These are phyloP conservation scores for Apteryx owenii DNA, from an alignment of 2,113 vertebrate species.

Conservation along the genomic window DNA sequence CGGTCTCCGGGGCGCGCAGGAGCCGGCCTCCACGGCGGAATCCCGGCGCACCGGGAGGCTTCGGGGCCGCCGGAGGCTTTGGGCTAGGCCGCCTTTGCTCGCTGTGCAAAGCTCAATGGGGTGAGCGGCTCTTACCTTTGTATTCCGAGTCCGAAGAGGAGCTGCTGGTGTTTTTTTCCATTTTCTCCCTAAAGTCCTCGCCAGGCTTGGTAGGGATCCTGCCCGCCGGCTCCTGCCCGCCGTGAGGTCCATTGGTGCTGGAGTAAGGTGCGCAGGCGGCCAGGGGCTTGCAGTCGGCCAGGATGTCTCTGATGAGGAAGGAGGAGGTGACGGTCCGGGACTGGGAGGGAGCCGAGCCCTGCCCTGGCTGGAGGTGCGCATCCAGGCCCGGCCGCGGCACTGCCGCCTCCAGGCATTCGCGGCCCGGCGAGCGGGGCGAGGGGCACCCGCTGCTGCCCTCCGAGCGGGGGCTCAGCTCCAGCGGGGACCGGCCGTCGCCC, in stretches of 20 bases:
- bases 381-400: constrained; percentile 79
- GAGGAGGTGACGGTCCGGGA: constrained; percentile 96
- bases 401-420: constrained; percentile 89
- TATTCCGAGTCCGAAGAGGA: constrained; percentile 95
- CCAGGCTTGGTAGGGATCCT: constrained; percentile 86
- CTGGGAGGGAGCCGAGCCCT: constrained; percentile 90
- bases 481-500: constrained; percentile 89
- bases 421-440: constrained; percentile 89
- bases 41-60: neutral
- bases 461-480: constrained; percentile 93
- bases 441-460: constrained; percentile 93
- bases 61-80: neutral
- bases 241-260: constrained; percentile 89
- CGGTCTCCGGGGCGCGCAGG: no score
- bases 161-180: constrained; percentile 89
- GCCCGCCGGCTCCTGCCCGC: constrained; percentile 85
- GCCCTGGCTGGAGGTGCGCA: constrained; percentile 87
- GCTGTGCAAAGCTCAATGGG: neutral
- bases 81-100: neutral
- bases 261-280: constrained; percentile 98
- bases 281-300: constrained; percentile 96
- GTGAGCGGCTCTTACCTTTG: constrained; percentile 86
- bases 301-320: constrained; percentile 97
- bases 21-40: neutral
- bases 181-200: constrained; percentile 92